Percentiles rank a stretch among this genome's conserved stretches.
Conservation (phyloP, 2,888 invertebrate species). For the Leucophora obtusa region DNA sequence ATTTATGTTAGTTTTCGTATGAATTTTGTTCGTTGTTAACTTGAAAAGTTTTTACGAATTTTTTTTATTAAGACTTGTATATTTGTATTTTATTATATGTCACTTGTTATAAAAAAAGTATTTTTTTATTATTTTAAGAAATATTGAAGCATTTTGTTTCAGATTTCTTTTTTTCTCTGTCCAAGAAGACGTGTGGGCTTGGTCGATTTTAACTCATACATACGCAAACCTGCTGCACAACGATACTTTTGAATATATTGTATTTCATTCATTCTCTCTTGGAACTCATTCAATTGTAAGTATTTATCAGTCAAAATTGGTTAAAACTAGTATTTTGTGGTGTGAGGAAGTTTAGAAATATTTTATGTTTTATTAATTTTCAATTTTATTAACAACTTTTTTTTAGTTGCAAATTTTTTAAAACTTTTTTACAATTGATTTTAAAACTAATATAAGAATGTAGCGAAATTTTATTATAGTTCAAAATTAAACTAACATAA, state of each 20-base stretch:
- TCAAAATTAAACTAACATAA: no score
- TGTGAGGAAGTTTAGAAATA: constrained; percentile 18
- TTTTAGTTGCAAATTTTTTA: background rate
- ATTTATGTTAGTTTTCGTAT: constrained; percentile 40
- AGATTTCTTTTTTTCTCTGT: background rate
- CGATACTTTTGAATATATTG: constrained; percentile 6
- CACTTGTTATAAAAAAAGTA: background rate
- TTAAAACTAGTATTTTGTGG: constrained; percentile 53
- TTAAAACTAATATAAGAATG: background rate
- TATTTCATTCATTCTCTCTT: constrained; percentile 31
- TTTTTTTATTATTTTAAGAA: constrained; percentile 2
- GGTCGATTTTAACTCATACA: background rate
- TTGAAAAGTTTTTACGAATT: background rate
- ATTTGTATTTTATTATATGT: no score
- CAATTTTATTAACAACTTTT: background rate
- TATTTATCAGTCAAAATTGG: constrained; percentile 47
- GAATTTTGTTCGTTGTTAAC: constrained; percentile 23
- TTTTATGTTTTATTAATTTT: background rate
- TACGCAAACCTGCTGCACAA: background rate
- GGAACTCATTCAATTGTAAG: constrained; percentile 1
- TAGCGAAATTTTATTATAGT: no score
- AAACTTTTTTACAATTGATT: background rate
- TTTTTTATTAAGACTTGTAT: constrained; percentile 3
- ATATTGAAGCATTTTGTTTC: constrained; percentile 7
- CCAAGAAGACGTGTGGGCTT: constrained; percentile 13